Percentiles rank a stretch among this genome's conserved stretches.
phyloP scores from a whole-genome alignment of 2,888 invertebrate genomes.

The Drosophila incognita region DNA sequence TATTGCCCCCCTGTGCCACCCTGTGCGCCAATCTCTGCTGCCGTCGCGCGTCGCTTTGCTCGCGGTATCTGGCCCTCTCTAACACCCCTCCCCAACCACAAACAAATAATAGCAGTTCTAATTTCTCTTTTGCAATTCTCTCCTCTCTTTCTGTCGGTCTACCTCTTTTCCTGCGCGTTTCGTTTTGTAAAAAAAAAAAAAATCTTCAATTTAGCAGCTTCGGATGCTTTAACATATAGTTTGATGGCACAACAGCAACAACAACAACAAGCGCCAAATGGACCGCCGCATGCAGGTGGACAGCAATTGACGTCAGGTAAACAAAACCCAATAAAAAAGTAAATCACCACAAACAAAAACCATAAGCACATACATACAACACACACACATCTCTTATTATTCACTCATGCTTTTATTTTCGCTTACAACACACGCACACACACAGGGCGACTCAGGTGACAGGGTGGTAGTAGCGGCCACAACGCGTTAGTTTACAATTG shows the following conservation, averaged over 20 bases:
- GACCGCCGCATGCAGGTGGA: constrained; percentile 81
- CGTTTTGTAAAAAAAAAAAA: constrained; percentile 16
- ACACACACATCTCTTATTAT: constrained; percentile 4
- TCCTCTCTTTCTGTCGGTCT: constrained; percentile 16
- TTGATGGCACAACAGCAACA: constrained; percentile 83
- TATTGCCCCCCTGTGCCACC: not conserved
- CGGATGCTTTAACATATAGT: constrained; percentile 84
- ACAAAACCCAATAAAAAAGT: constrained; percentile 24
- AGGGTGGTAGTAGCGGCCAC: constrained; percentile 12
- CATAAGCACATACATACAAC: constrained; percentile 7
- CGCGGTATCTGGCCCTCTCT: constrained; percentile 30
- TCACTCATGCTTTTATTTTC: constrained; percentile 4
- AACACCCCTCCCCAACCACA: constrained; percentile 8
- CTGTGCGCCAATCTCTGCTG: constrained; percentile 13
- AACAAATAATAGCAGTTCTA: constrained; percentile 38
- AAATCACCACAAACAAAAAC: constrained; percentile 23
- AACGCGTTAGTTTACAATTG: constrained; percentile 10
- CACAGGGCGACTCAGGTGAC: constrained; percentile 43
- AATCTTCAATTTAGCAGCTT: constrained; percentile 75
- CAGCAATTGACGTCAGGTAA: constrained; percentile 82
- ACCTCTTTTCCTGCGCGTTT: constrained; percentile 19
- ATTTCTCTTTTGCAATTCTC: constrained; percentile 54
- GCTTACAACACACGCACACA: constrained; percentile 14
- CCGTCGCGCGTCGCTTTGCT: constrained; percentile 55
- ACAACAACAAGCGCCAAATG: constrained; percentile 80